Evolutionary conservation across 2,888 invertebrate genomes (phyloP).

Genomic region (Cosmia pyralina): DNA sequence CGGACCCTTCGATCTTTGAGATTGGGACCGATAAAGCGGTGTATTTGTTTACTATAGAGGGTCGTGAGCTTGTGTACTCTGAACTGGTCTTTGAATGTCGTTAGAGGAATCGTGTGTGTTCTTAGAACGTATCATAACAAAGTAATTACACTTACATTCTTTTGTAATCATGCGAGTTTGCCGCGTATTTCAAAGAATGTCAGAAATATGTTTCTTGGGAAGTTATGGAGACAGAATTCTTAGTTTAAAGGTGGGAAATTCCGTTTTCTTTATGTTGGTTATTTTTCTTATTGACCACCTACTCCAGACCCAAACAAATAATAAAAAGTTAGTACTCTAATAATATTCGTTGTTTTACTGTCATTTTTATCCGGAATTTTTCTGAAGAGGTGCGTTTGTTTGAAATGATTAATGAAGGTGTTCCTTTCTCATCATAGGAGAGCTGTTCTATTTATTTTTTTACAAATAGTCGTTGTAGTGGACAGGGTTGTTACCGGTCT

Average conservation of each 20-base stretch:
- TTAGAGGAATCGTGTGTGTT: conserved; percentile 9
- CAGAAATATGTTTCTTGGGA: conserved; percentile 6
- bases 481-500: background rate
- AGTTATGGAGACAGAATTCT: conserved; percentile 16
- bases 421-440: conserved; percentile 22
- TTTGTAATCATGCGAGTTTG: conserved; percentile 13
- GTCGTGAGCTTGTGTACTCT: background rate
- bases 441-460: conserved; percentile 35
- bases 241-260: background rate
- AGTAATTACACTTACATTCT: conserved; percentile 4
- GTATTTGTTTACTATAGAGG: conserved; percentile 5
- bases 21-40: conserved; percentile 30
- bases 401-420: conserved; percentile 57
- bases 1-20: conserved; percentile 46
- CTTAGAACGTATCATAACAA: conserved; percentile 22
- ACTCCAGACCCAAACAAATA: conserved; percentile 35
- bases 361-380: conserved; percentile 51
- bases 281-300: conserved; percentile 24
- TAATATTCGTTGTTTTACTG: conserved; percentile 53
- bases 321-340: conserved; percentile 44
- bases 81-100: background rate
- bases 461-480: conserved; percentile 4
- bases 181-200: conserved; percentile 4
- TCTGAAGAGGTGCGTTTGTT: conserved; percentile 38
- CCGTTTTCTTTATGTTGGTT: conserved; percentile 25